These are phyloP conservation scores for Pantherophis alleghaniensis DNA, from an alignment of 2,797 vertebrate genomes.

Conservation along the genomic window DNA sequence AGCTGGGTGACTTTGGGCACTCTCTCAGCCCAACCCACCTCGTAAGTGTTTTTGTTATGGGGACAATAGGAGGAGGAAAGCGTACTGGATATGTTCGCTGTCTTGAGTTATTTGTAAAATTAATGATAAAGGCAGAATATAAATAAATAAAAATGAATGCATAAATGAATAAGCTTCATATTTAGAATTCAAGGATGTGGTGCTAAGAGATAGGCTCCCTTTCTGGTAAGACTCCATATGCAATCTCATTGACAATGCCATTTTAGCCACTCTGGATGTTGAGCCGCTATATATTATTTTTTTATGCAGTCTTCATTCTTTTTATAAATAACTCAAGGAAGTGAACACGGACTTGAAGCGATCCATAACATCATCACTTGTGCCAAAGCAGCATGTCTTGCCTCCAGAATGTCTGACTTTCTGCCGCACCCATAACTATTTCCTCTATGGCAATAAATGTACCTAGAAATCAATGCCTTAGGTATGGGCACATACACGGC, in stretches of 20 bases:
- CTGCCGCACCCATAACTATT: neutral
- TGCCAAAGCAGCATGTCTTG: neutral
- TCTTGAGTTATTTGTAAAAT: neutral
- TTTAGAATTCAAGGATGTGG: neutral
- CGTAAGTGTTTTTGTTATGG: neutral
- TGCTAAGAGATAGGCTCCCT: neutral
- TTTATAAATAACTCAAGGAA: neutral
- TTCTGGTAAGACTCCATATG: neutral
- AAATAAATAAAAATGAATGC: neutral
- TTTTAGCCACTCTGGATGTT: neutral
- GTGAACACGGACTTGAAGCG: neutral
- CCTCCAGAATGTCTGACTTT: neutral
- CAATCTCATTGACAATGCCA: neutral
- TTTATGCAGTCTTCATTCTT: neutral
- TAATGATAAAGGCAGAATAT: neutral
- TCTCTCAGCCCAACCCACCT: neutral
- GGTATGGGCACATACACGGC: neutral
- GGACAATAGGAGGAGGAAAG: neutral
- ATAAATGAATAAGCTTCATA: neutral
- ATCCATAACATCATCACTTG: neutral
- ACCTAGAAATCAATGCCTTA: neutral
- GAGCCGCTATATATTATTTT: neutral
- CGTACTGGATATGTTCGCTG: neutral
- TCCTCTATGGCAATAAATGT: neutral
- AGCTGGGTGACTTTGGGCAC: neutral